Evolutionary conservation across 1,140 invertebrate genomes (phyloP).

Genomic region (Aphis gossypii): DNA sequence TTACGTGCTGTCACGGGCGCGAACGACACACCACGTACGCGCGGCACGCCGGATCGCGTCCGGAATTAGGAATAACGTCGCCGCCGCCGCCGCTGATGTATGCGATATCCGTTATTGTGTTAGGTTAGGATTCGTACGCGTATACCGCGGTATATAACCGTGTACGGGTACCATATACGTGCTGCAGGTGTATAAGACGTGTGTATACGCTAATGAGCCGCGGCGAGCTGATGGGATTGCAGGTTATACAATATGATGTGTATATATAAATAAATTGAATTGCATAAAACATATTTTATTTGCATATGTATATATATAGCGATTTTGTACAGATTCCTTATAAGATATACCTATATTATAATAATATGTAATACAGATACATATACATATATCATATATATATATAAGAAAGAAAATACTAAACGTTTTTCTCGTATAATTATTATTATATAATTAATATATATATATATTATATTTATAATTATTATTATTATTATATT

Average conservation of each 20-base stretch:
- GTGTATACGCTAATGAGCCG: no score
- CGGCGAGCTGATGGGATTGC: background rate
- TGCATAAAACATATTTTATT: constrained; percentile 29
- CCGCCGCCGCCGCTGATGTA: background rate
- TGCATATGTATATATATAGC: constrained; percentile 13
- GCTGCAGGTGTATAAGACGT: background rate
- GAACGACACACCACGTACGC: background rate
- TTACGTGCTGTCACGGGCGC: background rate
- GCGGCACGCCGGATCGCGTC: no score
- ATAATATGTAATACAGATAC: constrained; percentile 3
- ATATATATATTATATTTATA: constrained; percentile 17
- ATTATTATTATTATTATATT: constrained; percentile 44
- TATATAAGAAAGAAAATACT: background rate
- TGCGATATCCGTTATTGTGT: background rate
- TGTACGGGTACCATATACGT: background rate
- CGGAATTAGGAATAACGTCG: background rate
- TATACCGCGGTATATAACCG: background rate
- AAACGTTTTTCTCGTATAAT: constrained; percentile 41
- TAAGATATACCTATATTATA: background rate
- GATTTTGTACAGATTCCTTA: constrained; percentile 26
- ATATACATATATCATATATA: background rate
- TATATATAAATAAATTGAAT: background rate
- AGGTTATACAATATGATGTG: no score
- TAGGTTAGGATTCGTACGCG: background rate
- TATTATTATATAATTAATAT: constrained; percentile 50